Conservation (phyloP, 2,888 invertebrate genomes). For the Eilema griseolum region DNA sequence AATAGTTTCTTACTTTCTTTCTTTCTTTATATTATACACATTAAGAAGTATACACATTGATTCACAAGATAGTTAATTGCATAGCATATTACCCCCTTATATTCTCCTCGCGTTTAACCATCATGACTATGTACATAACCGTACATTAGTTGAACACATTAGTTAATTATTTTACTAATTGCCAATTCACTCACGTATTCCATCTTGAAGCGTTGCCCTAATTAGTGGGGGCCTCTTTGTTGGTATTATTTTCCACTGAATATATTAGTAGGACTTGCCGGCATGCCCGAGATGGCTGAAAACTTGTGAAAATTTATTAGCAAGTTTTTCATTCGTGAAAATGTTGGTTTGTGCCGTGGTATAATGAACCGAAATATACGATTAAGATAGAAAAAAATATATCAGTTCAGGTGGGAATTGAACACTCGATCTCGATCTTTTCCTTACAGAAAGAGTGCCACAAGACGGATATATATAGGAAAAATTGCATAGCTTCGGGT, state of each 20-base stretch:
- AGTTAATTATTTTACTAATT: conserved; percentile 24
- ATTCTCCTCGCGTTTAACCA: background rate
- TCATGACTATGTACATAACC: background rate
- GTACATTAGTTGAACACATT: conserved; percentile 11
- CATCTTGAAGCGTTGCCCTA: conserved; percentile 21
- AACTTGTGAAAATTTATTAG: conserved; percentile 4
- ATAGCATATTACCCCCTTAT: background rate
- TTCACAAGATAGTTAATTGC: background rate
- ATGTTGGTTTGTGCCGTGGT: background rate
- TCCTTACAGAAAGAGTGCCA: too few relatives aligned
- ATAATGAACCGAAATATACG: too few relatives aligned
- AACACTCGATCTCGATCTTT: too few relatives aligned
- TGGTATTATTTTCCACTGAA: conserved; percentile 15
- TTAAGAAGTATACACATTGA: too few relatives aligned
- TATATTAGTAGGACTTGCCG: conserved; percentile 8
- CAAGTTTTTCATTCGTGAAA: conserved; percentile 10
- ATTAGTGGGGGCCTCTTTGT: conserved; percentile 14
- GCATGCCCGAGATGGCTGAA: background rate
- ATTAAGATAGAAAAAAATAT: too few relatives aligned
- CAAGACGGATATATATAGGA: too few relatives aligned
- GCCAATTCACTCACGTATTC: conserved; percentile 29
- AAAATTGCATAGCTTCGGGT: too few relatives aligned
- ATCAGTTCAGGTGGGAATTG: too few relatives aligned
- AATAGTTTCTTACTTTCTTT: too few relatives aligned
- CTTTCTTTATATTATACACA: too few relatives aligned